phyloP scores from a whole-genome alignment of 2,113 vertebrate species.

The Procavia capensis region DNA sequence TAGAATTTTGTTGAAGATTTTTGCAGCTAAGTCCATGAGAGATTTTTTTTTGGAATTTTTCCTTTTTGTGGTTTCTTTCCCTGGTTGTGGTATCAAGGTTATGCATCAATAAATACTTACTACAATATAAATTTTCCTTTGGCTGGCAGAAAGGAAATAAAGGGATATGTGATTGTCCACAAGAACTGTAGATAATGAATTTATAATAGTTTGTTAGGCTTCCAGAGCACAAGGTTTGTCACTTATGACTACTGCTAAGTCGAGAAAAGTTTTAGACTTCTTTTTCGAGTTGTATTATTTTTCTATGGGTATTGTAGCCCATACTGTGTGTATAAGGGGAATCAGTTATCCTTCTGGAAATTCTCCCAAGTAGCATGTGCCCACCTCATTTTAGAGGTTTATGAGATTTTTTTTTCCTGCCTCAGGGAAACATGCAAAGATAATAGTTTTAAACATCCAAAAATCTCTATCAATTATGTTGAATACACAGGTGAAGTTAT shows the following conservation, averaged over 20 bases:
- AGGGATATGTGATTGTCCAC: not conserved
- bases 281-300: not conserved
- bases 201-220: not conserved
- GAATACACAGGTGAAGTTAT: not conserved
- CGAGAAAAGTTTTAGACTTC: not conserved
- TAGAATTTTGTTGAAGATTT: too few species aligned
- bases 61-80: too few species aligned
- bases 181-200: not conserved
- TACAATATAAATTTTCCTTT: not conserved
- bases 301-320: not conserved
- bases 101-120: not conserved
- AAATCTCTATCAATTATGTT: not conserved
- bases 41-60: too few species aligned
- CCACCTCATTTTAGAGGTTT: not conserved
- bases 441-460: not conserved
- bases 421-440: not conserved
- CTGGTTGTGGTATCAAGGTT: too few species aligned
- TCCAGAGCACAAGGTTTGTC: not conserved
- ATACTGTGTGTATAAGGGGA: not conserved
- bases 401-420: not conserved
- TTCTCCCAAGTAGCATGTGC: not conserved
- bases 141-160: not conserved
- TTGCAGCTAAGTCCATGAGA: too few species aligned
- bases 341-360: not conserved
- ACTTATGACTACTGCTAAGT: not conserved